phyloP scores from a whole-genome alignment of 2,888 invertebrate genomes.

The Nasonia oneida region DNA sequence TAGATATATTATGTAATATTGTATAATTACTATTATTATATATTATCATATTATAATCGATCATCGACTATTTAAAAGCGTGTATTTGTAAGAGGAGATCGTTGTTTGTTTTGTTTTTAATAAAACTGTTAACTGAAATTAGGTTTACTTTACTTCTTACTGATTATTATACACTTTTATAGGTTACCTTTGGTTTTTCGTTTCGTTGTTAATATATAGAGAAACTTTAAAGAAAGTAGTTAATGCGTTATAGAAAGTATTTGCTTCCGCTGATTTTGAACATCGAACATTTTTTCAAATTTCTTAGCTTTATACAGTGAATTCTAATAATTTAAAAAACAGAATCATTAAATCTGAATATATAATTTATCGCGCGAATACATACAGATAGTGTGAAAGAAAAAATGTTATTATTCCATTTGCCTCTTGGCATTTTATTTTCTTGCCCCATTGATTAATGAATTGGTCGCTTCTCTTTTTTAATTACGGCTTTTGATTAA shows the following conservation, averaged over 20 bases:
- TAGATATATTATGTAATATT: neutral
- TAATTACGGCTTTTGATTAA: conserved; percentile 60
- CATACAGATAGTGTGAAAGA: neutral
- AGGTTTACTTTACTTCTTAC: neutral
- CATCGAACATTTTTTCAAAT: neutral
- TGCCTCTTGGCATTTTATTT: conserved; percentile 35
- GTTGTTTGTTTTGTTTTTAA: conserved; percentile 26
- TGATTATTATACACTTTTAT: neutral
- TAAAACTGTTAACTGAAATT: conserved; percentile 34
- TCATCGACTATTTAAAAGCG: neutral
- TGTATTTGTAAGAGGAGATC: neutral
- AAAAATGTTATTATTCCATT: conserved; percentile 27
- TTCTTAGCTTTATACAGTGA: neutral
- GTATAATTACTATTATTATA: neutral
- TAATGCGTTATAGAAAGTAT: neutral
- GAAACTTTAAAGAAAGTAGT: neutral
- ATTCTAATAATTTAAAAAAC: neutral
- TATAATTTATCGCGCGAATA: neutral
- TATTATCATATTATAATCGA: neutral
- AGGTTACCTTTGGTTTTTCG: neutral
- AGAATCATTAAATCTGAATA: too few relatives aligned
- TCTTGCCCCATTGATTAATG: conserved; percentile 56
- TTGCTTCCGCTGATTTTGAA: neutral
- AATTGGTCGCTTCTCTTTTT: conserved; percentile 58
- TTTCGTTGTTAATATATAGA: neutral